Evolutionary conservation across 2,113 vertebrate species (phyloP).

Genomic region (Galeopterus variegatus): DNA sequence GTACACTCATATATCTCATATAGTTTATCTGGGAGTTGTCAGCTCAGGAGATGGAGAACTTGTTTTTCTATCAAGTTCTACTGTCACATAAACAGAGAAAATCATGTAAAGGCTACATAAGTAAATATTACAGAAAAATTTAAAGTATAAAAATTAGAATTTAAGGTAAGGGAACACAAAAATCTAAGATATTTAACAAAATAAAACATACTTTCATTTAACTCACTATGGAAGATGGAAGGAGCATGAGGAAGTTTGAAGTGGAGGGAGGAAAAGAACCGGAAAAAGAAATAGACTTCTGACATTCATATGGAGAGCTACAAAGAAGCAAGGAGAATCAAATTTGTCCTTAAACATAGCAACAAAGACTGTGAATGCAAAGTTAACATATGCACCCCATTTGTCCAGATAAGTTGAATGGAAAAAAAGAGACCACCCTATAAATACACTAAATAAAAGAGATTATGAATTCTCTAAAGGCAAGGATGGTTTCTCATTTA

Average conservation of each 20-base stretch:
- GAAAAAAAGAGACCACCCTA: constrained; percentile 13
- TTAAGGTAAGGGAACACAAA: neutral
- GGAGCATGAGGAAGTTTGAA: neutral
- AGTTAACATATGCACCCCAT: neutral
- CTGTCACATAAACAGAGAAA: neutral
- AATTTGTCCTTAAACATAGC: neutral
- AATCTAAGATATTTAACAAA: constrained; percentile 8
- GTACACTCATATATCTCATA: neutral
- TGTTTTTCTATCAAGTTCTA: constrained; percentile 35
- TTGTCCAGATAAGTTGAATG: constrained; percentile 44
- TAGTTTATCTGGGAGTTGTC: neutral
- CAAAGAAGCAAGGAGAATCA: neutral
- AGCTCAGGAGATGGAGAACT: neutral
- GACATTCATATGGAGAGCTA: neutral
- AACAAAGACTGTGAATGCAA: neutral
- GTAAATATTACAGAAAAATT: neutral
- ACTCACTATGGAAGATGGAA: neutral
- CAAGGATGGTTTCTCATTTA: constrained; percentile 64
- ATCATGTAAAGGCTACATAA: neutral
- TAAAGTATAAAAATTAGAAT: constrained; percentile 12
- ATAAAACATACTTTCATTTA: constrained; percentile 22
- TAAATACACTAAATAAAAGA: constrained; percentile 54
- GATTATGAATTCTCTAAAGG: constrained; percentile 66
- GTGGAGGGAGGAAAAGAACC: neutral
- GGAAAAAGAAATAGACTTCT: neutral